Percentiles rank a stretch among this genome's conserved stretches.
Evolutionary conservation across 2,888 invertebrate species (phyloP).

Genomic region (Dryobotodes eremita): DNA sequence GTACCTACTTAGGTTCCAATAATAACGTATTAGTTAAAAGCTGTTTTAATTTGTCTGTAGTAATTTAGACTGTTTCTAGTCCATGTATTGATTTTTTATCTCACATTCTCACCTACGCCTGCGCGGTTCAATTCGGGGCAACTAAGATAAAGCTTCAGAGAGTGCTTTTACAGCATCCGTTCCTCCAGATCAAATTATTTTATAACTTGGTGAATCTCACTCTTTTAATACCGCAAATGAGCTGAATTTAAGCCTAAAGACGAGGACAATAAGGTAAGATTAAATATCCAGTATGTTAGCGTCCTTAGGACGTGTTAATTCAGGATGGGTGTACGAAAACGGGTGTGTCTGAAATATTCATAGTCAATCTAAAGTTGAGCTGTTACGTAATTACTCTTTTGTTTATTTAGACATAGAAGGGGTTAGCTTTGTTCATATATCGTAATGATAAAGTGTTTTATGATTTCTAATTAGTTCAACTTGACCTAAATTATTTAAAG

Average conservation of each 20-base stretch:
- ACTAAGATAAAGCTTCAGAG: constrained; percentile 81
- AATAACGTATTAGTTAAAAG: background rate
- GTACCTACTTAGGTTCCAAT: background rate
- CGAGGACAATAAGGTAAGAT: constrained; percentile 56
- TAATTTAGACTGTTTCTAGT: background rate
- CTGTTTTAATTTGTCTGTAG: background rate
- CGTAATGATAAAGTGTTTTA: background rate
- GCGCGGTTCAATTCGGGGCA: constrained; percentile 80
- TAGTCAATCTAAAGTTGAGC: constrained; percentile 75
- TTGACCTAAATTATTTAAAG: background rate
- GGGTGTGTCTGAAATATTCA: constrained; percentile 76
- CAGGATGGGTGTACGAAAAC: constrained; percentile 24
- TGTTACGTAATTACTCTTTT: constrained; percentile 62
- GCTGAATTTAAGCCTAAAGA: constrained; percentile 11
- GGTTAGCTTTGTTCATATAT: constrained; percentile 12
- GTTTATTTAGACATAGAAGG: constrained; percentile 41
- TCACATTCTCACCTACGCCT: constrained; percentile 74
- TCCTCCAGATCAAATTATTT: constrained; percentile 70
- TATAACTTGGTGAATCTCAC: constrained; percentile 31
- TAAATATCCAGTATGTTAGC: constrained; percentile 22
- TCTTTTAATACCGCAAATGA: constrained; percentile 42
- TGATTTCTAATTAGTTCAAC: constrained; percentile 10
- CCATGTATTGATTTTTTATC: constrained; percentile 36
- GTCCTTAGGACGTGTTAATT: constrained; percentile 22
- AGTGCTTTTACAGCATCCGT: constrained; percentile 79